A percentile compares a stretch with the other conserved stretches of the same genome.
These are phyloP conservation scores for Dastarcus helophoroides DNA, from an alignment of 2,888 invertebrate genomes.

Conservation along the genomic window DNA sequence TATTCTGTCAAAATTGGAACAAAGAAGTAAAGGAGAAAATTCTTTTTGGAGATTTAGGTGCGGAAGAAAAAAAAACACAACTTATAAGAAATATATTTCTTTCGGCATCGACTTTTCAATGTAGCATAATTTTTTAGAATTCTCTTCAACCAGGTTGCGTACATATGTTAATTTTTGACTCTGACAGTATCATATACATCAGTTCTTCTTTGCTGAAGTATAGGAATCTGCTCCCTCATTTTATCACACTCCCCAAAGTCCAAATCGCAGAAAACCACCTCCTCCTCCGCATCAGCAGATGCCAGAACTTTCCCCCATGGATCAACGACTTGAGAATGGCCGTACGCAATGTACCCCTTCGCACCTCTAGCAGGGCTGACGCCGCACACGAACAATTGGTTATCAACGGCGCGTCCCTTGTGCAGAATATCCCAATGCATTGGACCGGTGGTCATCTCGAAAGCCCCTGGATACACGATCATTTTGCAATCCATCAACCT, in stretches of 20 bases:
- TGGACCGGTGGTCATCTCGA: conserved; percentile 94
- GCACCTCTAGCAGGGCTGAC: conserved; percentile 38
- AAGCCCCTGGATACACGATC: conserved; percentile 86
- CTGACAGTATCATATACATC: conserved; percentile 62
- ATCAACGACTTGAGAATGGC: conserved; percentile 71
- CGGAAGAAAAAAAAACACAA: too few species aligned
- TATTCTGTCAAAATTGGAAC: too few species aligned
- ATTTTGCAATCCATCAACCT: conserved; percentile 64
- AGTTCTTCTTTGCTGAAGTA: conserved; percentile 39
- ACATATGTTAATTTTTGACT: too few species aligned
- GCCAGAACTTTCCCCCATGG: conserved; percentile 30
- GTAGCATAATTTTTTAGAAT: too few species aligned
- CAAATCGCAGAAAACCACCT: conserved; percentile 61
- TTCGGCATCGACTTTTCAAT: too few species aligned
- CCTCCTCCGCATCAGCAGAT: conserved; percentile 58
- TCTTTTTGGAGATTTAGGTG: too few species aligned
- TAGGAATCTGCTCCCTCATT: conserved; percentile 75
- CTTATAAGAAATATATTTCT: too few species aligned
- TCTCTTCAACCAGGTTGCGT: too few species aligned
- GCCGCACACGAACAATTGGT: conserved; percentile 78
- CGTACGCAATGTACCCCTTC: conserved; percentile 34
- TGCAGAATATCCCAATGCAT: conserved; percentile 84
- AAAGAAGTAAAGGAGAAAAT: too few species aligned
- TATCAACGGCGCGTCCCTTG: conserved; percentile 73
- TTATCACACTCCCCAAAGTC: conserved; percentile 63